Evolutionary conservation across 2,888 invertebrate genomes (phyloP).

Genomic region (Leucophenga montana): DNA sequence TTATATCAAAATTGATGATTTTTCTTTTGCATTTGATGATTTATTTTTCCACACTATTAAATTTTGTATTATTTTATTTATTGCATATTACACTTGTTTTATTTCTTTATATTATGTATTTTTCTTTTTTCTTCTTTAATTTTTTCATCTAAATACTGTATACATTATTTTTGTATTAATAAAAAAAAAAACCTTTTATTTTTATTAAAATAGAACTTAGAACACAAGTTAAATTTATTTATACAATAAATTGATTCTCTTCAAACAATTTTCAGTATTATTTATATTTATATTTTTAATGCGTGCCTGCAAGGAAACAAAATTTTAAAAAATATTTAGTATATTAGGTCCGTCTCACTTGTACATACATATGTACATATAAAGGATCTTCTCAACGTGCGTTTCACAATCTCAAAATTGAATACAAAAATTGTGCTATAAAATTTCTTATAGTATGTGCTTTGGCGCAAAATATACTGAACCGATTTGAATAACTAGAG

Average conservation of each 20-base stretch:
- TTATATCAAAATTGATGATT: too few relatives aligned
- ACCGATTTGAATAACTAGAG: too few relatives aligned
- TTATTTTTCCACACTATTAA: neutral
- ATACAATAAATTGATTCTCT: neutral
- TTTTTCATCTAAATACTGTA: neutral
- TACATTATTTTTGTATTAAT: neutral
- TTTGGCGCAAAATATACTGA: too few relatives aligned
- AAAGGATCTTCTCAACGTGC: too few relatives aligned
- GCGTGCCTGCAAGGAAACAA: too few relatives aligned
- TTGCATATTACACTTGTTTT: neutral
- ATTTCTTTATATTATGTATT: conserved; percentile 9
- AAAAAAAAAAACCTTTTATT: neutral
- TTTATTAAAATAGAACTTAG: neutral
- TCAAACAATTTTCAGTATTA: too few relatives aligned
- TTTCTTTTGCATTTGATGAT: neutral
- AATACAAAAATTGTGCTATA: too few relatives aligned
- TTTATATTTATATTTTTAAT: too few relatives aligned
- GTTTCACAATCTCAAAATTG: neutral
- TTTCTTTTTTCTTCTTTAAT: conserved; percentile 12
- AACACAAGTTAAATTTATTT: neutral
- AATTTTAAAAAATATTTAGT: too few relatives aligned
- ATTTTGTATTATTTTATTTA: neutral
- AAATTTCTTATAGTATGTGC: too few relatives aligned
- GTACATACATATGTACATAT: too few relatives aligned
- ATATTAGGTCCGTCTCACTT: too few relatives aligned